A percentile compares a stretch with the other conserved stretches of the same genome.
Evolutionary conservation across 2,113 vertebrate genomes (phyloP).

Genomic region (Phalacrocorax carbo): DNA sequence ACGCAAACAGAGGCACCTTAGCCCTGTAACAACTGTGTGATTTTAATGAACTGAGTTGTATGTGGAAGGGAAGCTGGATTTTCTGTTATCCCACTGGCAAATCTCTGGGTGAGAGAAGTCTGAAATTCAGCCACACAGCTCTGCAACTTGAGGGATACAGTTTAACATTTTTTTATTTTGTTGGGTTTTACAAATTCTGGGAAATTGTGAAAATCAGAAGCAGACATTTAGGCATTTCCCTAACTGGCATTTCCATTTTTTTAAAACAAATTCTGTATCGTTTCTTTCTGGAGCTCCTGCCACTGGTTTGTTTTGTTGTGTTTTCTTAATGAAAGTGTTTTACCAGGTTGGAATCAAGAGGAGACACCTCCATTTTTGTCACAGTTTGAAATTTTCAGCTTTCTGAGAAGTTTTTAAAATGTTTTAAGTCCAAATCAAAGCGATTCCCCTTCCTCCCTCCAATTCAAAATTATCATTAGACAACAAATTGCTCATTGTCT

Average conservation of each 20-base stretch:
- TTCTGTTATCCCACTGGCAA: neutral
- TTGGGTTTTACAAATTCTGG: neutral
- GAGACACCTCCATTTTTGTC: neutral
- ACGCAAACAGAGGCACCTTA: neutral
- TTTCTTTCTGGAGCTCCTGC: neutral
- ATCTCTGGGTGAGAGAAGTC: neutral
- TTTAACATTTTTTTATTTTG: neutral
- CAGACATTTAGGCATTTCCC: neutral
- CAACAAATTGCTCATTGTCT: slow-evolving; percentile 20
- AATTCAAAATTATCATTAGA: neutral
- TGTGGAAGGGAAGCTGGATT: neutral
- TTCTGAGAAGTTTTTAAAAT: neutral
- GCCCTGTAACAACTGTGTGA: neutral
- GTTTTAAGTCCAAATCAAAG: neutral
- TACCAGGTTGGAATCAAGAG: neutral
- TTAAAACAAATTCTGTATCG: neutral
- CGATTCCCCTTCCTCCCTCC: neutral
- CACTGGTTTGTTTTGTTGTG: neutral
- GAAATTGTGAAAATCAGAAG: neutral
- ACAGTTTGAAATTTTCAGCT: neutral
- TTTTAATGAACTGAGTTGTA: slow-evolving; percentile 14
- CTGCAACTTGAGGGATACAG: neutral
- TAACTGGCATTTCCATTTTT: neutral
- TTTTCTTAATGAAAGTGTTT: neutral
- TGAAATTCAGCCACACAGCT: neutral